phyloP scores from a whole-genome alignment of 2,113 vertebrate species.

The Puma concolor region DNA sequence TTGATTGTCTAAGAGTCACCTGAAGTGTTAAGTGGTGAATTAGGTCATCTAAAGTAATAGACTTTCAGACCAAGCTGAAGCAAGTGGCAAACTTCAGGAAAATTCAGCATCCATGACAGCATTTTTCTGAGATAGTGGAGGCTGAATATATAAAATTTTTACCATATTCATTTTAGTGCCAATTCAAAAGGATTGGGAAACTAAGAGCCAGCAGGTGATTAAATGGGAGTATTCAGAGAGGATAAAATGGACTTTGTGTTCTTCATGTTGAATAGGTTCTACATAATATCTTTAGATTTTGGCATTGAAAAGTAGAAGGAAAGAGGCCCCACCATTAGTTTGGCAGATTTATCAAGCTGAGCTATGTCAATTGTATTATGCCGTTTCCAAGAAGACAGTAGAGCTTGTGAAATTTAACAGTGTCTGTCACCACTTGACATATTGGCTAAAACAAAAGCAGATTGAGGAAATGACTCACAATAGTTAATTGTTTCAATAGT shows the following conservation, averaged over 20 bases:
- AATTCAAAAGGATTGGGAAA: constrained; percentile 29
- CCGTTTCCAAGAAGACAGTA: constrained; percentile 71
- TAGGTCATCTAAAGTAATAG: background rate
- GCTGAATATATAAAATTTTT: constrained; percentile 33
- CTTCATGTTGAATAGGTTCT: constrained; percentile 40
- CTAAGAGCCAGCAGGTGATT: constrained; percentile 43
- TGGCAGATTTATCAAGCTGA: constrained; percentile 68
- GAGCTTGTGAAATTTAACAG: constrained; percentile 55
- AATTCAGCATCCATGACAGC: background rate
- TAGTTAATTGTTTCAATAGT: constrained; percentile 67
- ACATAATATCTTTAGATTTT: constrained; percentile 60
- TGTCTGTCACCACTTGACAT: constrained; percentile 64
- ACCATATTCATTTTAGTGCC: constrained; percentile 33
- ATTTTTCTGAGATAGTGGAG: constrained; percentile 6
- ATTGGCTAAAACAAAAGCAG: constrained; percentile 71
- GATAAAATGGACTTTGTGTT: constrained; percentile 19
- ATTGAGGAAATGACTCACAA: constrained; percentile 75
- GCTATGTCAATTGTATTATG: constrained; percentile 55
- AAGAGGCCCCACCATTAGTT: constrained; percentile 31
- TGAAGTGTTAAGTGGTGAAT: background rate
- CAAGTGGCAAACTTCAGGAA: background rate
- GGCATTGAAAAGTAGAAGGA: constrained; percentile 53
- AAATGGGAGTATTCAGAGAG: constrained; percentile 8
- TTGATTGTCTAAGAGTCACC: background rate
- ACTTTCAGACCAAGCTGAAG: background rate